A percentile compares a stretch with the other conserved stretches of the same genome.
Evolutionary conservation across 1,140 invertebrate genomes (phyloP).

Genomic region (Phortica variegata): DNA sequence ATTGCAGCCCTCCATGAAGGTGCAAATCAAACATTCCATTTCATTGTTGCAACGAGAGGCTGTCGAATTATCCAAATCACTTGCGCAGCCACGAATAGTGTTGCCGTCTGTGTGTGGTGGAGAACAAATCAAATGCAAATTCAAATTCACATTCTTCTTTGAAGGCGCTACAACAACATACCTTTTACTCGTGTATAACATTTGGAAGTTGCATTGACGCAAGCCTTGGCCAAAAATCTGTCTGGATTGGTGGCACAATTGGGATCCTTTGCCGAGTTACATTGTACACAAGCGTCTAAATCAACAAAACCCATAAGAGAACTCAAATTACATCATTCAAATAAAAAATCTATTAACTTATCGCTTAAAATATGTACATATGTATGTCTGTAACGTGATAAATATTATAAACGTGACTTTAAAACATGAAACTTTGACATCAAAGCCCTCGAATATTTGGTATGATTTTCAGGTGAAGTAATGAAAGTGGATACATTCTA

Average conservation of each 20-base stretch:
- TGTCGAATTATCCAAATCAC: constrained; percentile 35
- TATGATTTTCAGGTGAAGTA: too few relatives aligned
- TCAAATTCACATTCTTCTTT: too few relatives aligned
- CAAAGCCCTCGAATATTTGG: too few relatives aligned
- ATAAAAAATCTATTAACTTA: too few relatives aligned
- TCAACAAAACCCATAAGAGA: background rate
- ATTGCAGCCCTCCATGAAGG: constrained; percentile 43
- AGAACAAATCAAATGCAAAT: too few relatives aligned
- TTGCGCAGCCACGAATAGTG: constrained; percentile 44
- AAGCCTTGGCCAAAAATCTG: constrained; percentile 36
- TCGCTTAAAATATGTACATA: too few relatives aligned
- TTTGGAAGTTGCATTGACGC: constrained; percentile 18
- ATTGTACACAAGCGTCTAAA: constrained; percentile 47
- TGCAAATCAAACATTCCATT: constrained; percentile 37
- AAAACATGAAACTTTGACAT: too few relatives aligned
- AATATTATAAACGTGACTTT: too few relatives aligned
- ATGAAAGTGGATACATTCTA: too few relatives aligned
- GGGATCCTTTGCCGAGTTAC: constrained; percentile 32
- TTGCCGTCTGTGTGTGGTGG: constrained; percentile 29
- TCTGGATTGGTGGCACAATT: constrained; percentile 43
- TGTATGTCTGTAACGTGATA: too few relatives aligned
- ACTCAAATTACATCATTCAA: background rate
- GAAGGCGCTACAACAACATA: too few relatives aligned
- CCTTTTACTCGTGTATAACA: constrained; percentile 36
- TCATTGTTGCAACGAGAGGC: constrained; percentile 36